phyloP scores from a whole-genome alignment of 2,888 invertebrate species.

The Oxystoma pomonae region DNA sequence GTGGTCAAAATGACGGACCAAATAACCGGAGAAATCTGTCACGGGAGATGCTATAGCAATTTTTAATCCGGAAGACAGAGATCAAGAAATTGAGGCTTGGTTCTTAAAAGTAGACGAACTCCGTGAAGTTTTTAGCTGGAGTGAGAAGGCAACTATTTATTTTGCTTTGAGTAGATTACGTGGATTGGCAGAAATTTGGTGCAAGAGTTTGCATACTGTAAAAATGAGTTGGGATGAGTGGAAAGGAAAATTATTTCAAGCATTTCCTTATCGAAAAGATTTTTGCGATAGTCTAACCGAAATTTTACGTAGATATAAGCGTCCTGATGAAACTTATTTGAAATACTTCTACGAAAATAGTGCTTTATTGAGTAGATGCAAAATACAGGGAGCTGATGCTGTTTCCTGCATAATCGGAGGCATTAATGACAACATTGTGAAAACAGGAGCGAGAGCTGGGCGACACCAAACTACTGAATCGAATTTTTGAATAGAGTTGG shows the following conservation, averaged over 20 bases:
- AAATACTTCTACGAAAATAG: slow-evolving; percentile 1
- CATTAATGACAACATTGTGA: background rate
- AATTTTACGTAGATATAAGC: background rate
- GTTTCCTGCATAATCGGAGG: slow-evolving; percentile 8
- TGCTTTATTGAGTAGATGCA: background rate
- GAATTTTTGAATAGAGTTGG: background rate
- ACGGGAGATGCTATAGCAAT: too few relatives aligned
- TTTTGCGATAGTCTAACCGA: background rate
- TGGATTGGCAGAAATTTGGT: slow-evolving; percentile 2
- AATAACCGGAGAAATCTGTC: too few relatives aligned
- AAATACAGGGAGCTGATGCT: slow-evolving; percentile 4
- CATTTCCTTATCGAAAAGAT: too few relatives aligned
- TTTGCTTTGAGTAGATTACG: background rate
- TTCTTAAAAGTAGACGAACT: slow-evolving; percentile 1
- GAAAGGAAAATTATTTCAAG: background rate
- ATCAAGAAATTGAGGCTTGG: slow-evolving; percentile 1
- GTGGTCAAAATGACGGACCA: too few relatives aligned
- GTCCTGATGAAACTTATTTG: background rate
- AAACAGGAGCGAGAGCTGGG: background rate
- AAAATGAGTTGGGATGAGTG: slow-evolving; percentile 1
- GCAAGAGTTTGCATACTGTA: background rate
- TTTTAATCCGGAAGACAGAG: slow-evolving; percentile 1
- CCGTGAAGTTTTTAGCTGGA: background rate
- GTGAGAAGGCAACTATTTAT: background rate
- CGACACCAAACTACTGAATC: background rate